Base-by-base conservation (phyloP, 2,113 vertebrate species). In the Oryzias curvinotus region DNA sequence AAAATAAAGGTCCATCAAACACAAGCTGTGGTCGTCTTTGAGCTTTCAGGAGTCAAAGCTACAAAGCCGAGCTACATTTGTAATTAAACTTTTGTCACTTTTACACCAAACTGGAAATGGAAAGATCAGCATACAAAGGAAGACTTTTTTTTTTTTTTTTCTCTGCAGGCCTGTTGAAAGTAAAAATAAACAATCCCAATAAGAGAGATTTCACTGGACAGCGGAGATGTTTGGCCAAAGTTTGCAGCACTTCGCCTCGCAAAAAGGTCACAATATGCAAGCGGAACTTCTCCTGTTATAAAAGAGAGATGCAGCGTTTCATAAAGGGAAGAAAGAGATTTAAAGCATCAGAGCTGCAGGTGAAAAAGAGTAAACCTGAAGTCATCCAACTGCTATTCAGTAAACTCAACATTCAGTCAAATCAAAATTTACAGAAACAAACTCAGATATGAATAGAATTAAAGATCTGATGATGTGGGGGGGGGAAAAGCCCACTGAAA, bases 1-100 rank as follows among this genome's bases (percentile, higher is more conserved):
- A 21, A 41, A 18, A 6, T 13, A 80, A 83, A 62, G 66, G 71
- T 65, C 77, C 81, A 60, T 71, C 8, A 59, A 58, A 58, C 19
- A 46, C 43, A 47, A 52, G 54, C 19, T 71, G 43, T 57, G 44
- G 48, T 62, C 59, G 18, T 73, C 43, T 42, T 46, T 43, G 44
- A 57, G 47, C 6, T 54, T 65, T 72, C 14, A 10, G n/a, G 4
- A 4, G 52, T 8, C 23, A 28, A n/a, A n/a, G n/a, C n/a, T n/a
- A n/a, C n/a, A n/a, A n/a, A n/a, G n/a, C n/a, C n/a, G 52, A 73
- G 62, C 68, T 48, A 42, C 42, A 46, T 52, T 15, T 62, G 51
- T 43, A n/a, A 56, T 1, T 4, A 5, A 36, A 0, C 36, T 25
- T 58, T 26, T 50, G 19, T 36, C 17, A 4, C n/a, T 23, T 56